These are phyloP conservation scores for Meliscaeva auricollis DNA, from an alignment of 2,888 invertebrate species.

Conservation along the genomic window DNA sequence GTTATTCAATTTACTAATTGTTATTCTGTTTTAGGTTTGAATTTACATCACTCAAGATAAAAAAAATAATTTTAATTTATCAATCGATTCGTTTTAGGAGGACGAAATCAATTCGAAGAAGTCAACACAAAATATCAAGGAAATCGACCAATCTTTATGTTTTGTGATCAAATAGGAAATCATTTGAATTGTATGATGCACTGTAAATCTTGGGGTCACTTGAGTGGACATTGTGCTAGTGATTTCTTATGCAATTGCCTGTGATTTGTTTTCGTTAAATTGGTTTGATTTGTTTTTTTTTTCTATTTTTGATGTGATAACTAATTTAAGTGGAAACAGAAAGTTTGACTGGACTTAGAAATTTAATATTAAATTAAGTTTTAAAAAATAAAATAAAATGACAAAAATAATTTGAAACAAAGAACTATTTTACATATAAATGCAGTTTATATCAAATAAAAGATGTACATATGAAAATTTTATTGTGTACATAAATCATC, in stretches of 20 bases:
- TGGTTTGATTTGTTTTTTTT: neutral
- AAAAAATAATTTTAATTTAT: neutral
- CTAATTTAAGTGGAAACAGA: neutral
- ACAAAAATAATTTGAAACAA: no score
- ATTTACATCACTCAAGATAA: neutral
- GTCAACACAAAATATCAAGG: constrained; percentile 76
- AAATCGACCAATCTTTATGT: constrained; percentile 76
- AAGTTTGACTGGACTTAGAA: neutral
- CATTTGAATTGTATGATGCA: constrained; percentile 78
- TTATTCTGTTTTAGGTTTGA: constrained; percentile 61
- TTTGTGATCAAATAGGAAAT: constrained; percentile 79
- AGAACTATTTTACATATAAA: no score
- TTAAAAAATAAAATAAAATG: no score
- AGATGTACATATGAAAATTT: no score
- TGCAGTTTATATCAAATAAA: no score
- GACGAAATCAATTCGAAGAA: constrained; percentile 77
- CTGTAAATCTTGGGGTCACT: constrained; percentile 78
- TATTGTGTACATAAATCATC: no score
- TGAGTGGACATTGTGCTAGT: constrained; percentile 78
- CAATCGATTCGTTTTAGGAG: constrained; percentile 61
- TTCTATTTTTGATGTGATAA: neutral
- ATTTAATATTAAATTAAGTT: no score
- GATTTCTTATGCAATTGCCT: constrained; percentile 78
- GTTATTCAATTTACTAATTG: constrained; percentile 37
- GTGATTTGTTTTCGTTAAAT: constrained; percentile 21